These are phyloP conservation scores for Luidia sarsii DNA, from an alignment of 53 echinoderm and acorn worm species.

Conservation along the genomic window DNA sequence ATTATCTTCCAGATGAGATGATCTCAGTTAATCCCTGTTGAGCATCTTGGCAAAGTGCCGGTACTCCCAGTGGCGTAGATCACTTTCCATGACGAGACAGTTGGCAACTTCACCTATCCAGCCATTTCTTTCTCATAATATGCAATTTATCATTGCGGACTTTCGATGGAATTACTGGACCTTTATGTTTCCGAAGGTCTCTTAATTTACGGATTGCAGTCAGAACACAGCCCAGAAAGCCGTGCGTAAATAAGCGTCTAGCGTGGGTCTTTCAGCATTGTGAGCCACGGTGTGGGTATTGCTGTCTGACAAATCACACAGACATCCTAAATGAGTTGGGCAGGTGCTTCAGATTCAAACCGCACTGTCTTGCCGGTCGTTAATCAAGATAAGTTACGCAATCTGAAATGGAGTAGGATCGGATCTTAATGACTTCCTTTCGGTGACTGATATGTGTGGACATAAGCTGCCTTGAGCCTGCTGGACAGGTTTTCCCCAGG, in stretches of 20 bases:
- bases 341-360: conserved; percentile 2
- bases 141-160: conserved; percentile 13
- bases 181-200: conserved; percentile 25
- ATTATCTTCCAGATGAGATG: too few relatives aligned
- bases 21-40: too few relatives aligned
- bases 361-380: conserved; percentile 30
- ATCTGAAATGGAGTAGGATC: conserved; percentile 40
- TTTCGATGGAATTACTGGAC: not conserved
- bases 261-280: not conserved
- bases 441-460: conserved; percentile 9
- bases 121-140: too few relatives aligned
- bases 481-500: conserved; percentile 26
- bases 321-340: conserved; percentile 23
- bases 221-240: conserved; percentile 16
- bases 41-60: too few relatives aligned
- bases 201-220: conserved; percentile 15
- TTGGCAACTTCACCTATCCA: too few relatives aligned
- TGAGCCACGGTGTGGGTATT: not conserved
- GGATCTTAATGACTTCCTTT: conserved; percentile 45
- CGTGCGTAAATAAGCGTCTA: conserved; percentile 32
- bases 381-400: conserved; percentile 50
- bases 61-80: too few relatives aligned
- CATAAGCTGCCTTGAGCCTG: not conserved
- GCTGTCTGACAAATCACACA: conserved; percentile 24
- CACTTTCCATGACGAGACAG: too few relatives aligned